A percentile compares a stretch with the other conserved stretches of the same genome.
Evolutionary conservation across 1,140 invertebrate species (phyloP).

Genomic region (Onthophagus taurus): DNA sequence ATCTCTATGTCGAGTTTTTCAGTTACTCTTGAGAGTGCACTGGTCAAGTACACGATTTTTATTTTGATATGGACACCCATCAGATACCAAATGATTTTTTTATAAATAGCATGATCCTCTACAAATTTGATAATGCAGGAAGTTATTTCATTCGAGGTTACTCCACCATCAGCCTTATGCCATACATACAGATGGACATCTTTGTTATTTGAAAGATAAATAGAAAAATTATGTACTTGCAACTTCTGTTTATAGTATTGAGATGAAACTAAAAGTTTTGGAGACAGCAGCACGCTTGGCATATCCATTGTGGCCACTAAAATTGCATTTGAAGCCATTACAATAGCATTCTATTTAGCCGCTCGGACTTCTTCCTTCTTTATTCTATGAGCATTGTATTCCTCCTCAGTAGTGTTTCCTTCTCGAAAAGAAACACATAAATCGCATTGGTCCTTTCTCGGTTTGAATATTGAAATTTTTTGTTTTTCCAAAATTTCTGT

Average conservation of each 20-base stretch:
- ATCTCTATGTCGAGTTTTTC: not conserved
- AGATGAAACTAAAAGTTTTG: not conserved
- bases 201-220: not conserved
- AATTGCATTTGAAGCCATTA: not conserved
- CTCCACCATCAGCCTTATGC: not conserved
- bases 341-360: not conserved
- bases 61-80: not conserved
- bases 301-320: not conserved
- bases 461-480: not conserved
- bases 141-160: not conserved
- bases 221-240: constrained; percentile 1
- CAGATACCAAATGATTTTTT: not conserved
- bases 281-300: not conserved
- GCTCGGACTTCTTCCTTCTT: not conserved
- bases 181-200: not conserved
- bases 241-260: constrained; percentile 1
- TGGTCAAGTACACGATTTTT: not conserved
- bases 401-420: not conserved
- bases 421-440: not conserved
- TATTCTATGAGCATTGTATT: not conserved
- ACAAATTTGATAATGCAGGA: not conserved
- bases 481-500: no score
- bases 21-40: no score
- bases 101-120: not conserved
- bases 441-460: not conserved